Percentiles rank a stretch among this genome's conserved stretches.
These are phyloP conservation scores for Rhabdomys pumilio DNA, from an alignment of 2,797 vertebrate species.

Conservation along the genomic window DNA sequence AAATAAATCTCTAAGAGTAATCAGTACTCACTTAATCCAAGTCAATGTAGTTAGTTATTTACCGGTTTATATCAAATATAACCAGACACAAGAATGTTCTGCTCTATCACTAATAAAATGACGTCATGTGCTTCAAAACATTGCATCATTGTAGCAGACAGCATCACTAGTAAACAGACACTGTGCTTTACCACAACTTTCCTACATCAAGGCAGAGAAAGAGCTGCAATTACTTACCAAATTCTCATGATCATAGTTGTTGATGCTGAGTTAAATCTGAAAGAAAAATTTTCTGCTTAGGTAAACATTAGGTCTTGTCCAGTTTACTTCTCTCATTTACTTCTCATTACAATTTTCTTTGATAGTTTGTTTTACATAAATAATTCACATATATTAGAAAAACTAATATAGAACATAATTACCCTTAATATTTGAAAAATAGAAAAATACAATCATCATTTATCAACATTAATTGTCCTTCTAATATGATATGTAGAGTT, in stretches of 20 bases:
- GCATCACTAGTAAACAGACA: not conserved
- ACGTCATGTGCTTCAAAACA: not conserved
- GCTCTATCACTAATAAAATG: conserved; percentile 5
- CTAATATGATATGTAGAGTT: conserved; percentile 10
- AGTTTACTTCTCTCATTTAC: not conserved
- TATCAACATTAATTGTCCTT: not conserved
- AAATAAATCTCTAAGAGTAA: conserved; percentile 12
- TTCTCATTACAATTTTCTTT: not conserved
- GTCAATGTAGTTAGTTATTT: not conserved
- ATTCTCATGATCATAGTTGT: not conserved
- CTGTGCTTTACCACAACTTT: not conserved
- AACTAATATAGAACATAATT: not conserved
- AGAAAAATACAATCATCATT: not conserved
- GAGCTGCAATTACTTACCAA: not conserved
- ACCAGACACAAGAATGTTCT: not conserved
- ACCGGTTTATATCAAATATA: not conserved
- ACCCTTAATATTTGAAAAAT: conserved; percentile 40
- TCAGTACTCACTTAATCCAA: not conserved
- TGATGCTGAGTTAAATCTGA: not conserved
- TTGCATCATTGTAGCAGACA: not conserved
- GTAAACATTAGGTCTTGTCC: not conserved
- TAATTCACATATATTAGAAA: not conserved
- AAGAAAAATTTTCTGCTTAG: not conserved
- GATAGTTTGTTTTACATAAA: not conserved
- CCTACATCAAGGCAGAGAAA: not conserved